Evolutionary conservation across 2,797 vertebrate genomes (phyloP), one percentile per base, ranked within the genome.

Genomic region (Peromyscus eremicus): DNA sequence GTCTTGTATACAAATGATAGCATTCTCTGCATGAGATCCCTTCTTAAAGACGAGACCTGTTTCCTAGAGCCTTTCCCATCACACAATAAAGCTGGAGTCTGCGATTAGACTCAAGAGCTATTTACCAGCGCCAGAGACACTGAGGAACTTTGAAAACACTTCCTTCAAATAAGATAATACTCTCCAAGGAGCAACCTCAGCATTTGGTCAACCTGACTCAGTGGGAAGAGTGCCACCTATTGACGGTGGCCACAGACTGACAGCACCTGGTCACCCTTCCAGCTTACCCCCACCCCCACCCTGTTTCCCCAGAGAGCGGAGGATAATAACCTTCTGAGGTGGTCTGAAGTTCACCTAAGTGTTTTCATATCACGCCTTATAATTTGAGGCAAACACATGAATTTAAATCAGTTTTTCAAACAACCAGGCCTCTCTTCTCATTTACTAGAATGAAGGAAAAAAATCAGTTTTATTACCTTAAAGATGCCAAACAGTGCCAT

Each of bases 401-500:
- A 98, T 98, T 98, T 97, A 98, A 98, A 98, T 98, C 98, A 98
- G 97, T 97, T 97, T 98, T 98, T 98, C 97, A 97, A 98, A 98
- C 97, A 98, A 97, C 94, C 92, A 95, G 77, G 92, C 87, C 91
- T 97, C 96, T 98, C 97, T 98, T 98, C 96, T 97, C 91, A 96
- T 98, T 98, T 98, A 96, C 92, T 96, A 97, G 98, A 98, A 98
- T 90, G 92, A 95, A 97, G 97, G 97, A 97, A 97, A 97, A 97
- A 94, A 64, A 62, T 93, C 95, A 89, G 89, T 97, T 96, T 98
- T 97, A 83, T 96, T 95, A 97, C 97, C 97, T 98, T 97, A 79
- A 97, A 79, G 37, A 97, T 98, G 97, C 85, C 97, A 97, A 98
- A 14, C 1, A 97, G 6, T 82, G 92, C 95, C 8, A 4, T 66